Evolutionary conservation across 2,797 vertebrate species (phyloP).

Genomic region (Sebastes paucispinis): DNA sequence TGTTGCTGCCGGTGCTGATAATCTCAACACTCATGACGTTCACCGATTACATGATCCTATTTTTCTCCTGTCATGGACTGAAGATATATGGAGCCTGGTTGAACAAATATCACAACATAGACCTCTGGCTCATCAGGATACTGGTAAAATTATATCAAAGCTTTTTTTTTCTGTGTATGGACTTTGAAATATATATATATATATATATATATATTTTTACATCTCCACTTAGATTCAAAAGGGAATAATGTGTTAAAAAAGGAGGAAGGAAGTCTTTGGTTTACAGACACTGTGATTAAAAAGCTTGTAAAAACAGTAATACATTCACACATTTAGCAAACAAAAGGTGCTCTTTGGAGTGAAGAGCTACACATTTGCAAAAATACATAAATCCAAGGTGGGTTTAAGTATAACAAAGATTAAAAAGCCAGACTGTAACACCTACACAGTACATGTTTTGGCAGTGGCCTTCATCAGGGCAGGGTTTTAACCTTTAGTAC

Average conservation of each 20-base stretch:
- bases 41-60: constrained; percentile 68
- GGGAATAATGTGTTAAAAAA: neutral
- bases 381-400: neutral
- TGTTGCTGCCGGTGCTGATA: constrained; percentile 75
- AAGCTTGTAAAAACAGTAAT: constrained; percentile 24
- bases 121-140: constrained; percentile 84
- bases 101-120: constrained; percentile 70
- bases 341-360: constrained; percentile 11
- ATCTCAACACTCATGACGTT: constrained; percentile 75
- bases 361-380: neutral
- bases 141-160: constrained; percentile 71
- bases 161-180: neutral
- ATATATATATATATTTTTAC: too few relatives aligned
- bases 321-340: constrained; percentile 2
- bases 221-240: neutral
- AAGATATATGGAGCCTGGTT: constrained; percentile 78
- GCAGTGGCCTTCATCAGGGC: neutral
- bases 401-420: neutral
- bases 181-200: neutral
- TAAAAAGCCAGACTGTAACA: neutral
- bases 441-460: neutral
- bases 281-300: neutral
- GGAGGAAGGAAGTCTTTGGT: neutral
- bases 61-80: constrained; percentile 75
- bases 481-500: neutral